Evolutionary conservation across 2,113 vertebrate species (phyloP).

Genomic region (Mus spicilegus): DNA sequence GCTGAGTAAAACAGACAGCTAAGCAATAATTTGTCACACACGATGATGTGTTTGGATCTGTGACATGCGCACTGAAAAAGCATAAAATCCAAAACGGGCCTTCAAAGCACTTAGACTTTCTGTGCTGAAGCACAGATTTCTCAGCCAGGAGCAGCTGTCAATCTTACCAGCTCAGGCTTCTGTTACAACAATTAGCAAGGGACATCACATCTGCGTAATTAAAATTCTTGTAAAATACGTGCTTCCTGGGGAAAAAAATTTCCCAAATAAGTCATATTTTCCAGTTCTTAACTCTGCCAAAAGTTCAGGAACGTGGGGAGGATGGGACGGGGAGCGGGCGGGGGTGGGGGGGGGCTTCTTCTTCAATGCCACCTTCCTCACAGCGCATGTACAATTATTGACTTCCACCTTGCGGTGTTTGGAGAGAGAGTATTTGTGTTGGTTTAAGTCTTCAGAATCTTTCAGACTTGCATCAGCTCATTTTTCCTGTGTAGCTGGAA

Average conservation of each 20-base stretch:
- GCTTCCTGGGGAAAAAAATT: not conserved
- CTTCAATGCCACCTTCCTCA: not conserved
- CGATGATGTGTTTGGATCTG: not conserved
- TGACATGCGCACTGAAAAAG: not conserved
- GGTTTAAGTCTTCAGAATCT: constrained; percentile 24
- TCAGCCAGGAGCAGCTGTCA: not conserved
- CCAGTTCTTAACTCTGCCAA: not conserved
- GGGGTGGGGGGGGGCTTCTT: not conserved
- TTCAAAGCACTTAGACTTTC: constrained; percentile 1
- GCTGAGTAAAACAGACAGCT: not conserved
- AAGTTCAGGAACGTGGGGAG: not conserved
- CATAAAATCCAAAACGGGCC: not conserved
- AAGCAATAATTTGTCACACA: not conserved
- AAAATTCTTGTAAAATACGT: not conserved
- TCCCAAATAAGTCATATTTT: constrained; percentile 44
- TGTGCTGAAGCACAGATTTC: not conserved
- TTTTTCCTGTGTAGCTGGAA: constrained; percentile 34
- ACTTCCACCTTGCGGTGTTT: constrained; percentile 11
- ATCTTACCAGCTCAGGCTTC: not conserved
- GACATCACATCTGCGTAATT: not conserved
- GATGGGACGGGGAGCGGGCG: too few relatives aligned
- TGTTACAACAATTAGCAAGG: not conserved
- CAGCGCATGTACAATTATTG: not conserved
- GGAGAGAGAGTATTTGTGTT: not conserved
- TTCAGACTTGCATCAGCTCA: constrained; percentile 51